phyloP scores from a whole-genome alignment of 1,140 invertebrate species.

The Amphibalanus amphitrite region DNA sequence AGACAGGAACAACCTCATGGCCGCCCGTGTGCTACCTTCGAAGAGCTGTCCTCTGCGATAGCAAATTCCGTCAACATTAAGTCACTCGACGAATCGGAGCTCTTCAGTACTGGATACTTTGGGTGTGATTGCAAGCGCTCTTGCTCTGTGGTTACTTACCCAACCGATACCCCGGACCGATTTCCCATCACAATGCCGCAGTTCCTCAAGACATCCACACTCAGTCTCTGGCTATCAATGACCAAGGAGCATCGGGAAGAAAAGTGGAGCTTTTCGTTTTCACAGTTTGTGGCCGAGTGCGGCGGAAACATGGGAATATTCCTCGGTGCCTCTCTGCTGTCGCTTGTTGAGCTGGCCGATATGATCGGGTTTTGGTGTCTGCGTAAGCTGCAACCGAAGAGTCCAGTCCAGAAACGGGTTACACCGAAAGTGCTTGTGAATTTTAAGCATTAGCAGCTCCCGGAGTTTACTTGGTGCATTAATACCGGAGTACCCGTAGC shows the following conservation, averaged over 20 bases:
- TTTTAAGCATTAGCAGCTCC: no score
- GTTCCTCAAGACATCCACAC: background rate
- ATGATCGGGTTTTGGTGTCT: background rate
- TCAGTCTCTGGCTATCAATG: background rate
- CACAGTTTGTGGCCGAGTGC: background rate
- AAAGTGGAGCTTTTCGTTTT: background rate
- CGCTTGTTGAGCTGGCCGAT: slow-evolving; percentile 4
- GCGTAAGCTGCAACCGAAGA: no score
- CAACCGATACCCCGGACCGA: no score
- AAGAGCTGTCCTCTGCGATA: background rate
- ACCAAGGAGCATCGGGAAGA: background rate
- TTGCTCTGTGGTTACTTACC: no score
- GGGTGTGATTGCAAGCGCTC: no score
- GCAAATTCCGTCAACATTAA: background rate
- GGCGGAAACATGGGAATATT: slow-evolving; percentile 16
- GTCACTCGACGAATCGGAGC: background rate
- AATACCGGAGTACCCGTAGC: no score
- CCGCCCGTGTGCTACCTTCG: no score
- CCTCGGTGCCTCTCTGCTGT: slow-evolving; percentile 15
- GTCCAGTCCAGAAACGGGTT: no score
- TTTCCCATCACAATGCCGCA: background rate
- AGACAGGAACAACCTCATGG: no score
- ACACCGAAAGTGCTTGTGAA: no score
- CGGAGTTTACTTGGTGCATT: no score
- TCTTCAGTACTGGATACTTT: no score